phyloP scores from a whole-genome alignment of 2,888 invertebrate species.

The Piscicola geometra region DNA sequence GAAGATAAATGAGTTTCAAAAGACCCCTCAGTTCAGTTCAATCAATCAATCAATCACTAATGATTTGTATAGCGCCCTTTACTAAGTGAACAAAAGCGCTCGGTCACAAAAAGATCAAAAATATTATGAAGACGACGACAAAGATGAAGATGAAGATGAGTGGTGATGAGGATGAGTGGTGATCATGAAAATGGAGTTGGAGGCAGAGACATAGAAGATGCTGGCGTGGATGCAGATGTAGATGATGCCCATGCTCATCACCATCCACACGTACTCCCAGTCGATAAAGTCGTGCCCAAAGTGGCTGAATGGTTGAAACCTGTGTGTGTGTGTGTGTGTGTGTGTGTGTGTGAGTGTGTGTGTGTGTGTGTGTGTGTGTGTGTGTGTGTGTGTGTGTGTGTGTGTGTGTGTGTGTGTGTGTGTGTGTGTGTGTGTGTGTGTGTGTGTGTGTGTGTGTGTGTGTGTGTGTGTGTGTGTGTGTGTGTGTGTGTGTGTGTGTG shows the following conservation, averaged over 20 bases:
- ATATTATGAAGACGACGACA: neutral
- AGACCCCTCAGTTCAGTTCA: no score
- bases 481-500: neutral
- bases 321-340: slow-evolving; percentile 10
- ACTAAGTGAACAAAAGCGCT: no score
- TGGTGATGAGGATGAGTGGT: no score
- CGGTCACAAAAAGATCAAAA: neutral
- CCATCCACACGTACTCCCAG: neutral
- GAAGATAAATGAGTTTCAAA: no score
- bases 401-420: no score
- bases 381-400: no score
- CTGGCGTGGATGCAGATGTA: neutral
- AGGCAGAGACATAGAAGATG: slow-evolving; percentile 5
- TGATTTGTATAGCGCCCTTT: no score
- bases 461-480: neutral
- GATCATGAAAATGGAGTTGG: no score
- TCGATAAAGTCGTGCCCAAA: neutral
- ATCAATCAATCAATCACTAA: no score
- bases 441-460: no score
- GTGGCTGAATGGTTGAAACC: neutral
- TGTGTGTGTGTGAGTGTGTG: neutral
- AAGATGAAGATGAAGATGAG: slow-evolving; percentile 5
- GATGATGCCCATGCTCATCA: neutral
- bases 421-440: no score
- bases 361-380: no score